A percentile compares a stretch with the other conserved stretches of the same genome.
Evolutionary conservation across 2,888 invertebrate genomes (phyloP).

Genomic region (Nymphalis polychloros): DNA sequence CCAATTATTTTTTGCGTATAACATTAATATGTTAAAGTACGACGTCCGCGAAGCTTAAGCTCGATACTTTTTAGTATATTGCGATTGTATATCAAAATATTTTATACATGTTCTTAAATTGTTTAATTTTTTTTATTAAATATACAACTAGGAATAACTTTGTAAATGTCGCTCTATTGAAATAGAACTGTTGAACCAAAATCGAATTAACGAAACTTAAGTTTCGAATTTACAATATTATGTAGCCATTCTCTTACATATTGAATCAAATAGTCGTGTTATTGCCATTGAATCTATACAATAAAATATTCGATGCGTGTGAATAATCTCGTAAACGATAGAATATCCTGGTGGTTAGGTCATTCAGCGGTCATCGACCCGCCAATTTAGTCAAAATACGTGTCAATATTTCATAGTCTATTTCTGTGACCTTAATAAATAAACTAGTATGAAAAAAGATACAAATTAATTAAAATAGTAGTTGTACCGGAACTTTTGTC

Average conservation of each 20-base stretch:
- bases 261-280: not conserved
- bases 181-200: no score
- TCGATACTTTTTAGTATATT: no score
- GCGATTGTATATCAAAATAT: not conserved
- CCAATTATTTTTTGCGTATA: conserved; percentile 14
- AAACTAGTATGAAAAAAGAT: conserved; percentile 4
- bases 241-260: not conserved
- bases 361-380: conserved; percentile 53
- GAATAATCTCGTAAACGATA: conserved; percentile 54
- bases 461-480: conserved; percentile 6
- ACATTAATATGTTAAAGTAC: not conserved
- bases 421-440: conserved; percentile 26
- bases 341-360: conserved; percentile 62
- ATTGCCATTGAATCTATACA: conserved; percentile 48
- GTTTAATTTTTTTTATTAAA: not conserved
- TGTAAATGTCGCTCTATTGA: no score
- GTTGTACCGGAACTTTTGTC: conserved; percentile 9
- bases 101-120: not conserved
- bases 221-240: not conserved
- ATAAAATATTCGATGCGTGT: conserved; percentile 59
- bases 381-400: conserved; percentile 43
- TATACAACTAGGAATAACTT: no score
- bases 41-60: not conserved
- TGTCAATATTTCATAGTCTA: conserved; percentile 30
- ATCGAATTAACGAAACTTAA: no score